Evolutionary conservation across 2,888 invertebrate genomes (phyloP).

Genomic region (Hartigia nigra): DNA sequence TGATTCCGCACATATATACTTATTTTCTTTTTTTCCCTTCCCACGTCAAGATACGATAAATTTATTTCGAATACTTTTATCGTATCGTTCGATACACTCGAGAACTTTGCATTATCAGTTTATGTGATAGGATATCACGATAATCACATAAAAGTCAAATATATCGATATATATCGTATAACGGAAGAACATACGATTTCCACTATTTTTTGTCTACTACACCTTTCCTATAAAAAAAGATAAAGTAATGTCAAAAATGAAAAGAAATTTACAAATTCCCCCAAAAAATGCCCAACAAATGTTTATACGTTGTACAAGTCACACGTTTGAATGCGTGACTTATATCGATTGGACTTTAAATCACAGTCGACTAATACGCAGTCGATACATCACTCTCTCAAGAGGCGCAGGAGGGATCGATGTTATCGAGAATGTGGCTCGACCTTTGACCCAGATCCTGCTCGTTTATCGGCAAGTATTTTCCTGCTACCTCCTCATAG

Average conservation of each 20-base stretch:
- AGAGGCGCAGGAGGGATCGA: not conserved
- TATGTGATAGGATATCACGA: not conserved
- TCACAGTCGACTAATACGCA: not conserved
- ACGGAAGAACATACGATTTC: not conserved
- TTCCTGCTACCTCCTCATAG: not conserved
- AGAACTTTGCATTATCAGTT: not conserved
- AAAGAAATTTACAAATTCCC: not conserved
- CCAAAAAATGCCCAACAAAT: not conserved
- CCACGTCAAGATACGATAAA: not conserved
- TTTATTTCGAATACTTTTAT: not conserved
- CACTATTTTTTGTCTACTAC: not conserved
- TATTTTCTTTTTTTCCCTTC: not conserved
- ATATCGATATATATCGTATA: not conserved
- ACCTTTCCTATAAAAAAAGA: not conserved
- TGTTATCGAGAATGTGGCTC: constrained; percentile 22
- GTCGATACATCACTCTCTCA: not conserved
- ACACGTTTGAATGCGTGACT: not conserved
- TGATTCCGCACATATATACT: not conserved
- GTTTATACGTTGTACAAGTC: not conserved
- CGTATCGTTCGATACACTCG: not conserved
- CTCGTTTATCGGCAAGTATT: constrained; percentile 16
- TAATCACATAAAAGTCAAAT: not conserved
- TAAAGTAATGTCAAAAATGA: too few relatives aligned
- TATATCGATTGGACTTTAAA: not conserved
- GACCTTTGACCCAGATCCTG: constrained; percentile 42